Evolutionary conservation across 2,797 vertebrate genomes (phyloP).

Genomic region (Ibycter americanus): DNA sequence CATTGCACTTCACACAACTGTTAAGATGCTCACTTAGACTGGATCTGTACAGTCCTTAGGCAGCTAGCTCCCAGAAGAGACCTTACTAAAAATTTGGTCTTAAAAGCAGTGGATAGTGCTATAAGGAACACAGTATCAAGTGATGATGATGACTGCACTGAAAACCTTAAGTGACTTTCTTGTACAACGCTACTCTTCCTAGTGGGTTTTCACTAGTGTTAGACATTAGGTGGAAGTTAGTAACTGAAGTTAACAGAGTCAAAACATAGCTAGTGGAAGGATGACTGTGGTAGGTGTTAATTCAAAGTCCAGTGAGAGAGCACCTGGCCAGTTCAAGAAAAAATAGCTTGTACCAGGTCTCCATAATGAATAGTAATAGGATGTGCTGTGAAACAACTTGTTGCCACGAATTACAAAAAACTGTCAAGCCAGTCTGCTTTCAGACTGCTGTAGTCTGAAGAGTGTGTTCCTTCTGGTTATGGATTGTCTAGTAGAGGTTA

Average conservation of each 20-base stretch:
- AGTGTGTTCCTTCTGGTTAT: not conserved
- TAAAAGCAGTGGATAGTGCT: not conserved
- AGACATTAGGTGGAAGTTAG: not conserved
- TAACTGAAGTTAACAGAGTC: not conserved
- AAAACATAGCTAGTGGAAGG: not conserved
- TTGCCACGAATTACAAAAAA: not conserved
- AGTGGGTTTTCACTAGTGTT: not conserved
- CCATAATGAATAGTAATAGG: not conserved
- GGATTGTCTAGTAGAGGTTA: not conserved
- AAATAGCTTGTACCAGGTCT: not conserved
- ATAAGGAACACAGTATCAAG: rapidly evolving
- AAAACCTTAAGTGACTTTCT: not conserved
- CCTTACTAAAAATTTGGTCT: not conserved
- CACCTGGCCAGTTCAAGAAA: not conserved
- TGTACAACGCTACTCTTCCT: not conserved
- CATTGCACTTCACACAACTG: not conserved
- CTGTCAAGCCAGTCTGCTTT: not conserved
- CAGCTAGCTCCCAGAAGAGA: not conserved
- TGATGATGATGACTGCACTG: not conserved
- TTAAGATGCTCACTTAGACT: not conserved
- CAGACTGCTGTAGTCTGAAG: not conserved
- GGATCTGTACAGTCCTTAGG: not conserved
- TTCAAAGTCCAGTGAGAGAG: not conserved
- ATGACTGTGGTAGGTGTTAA: not conserved
- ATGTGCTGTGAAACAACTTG: not conserved